phyloP scores from a whole-genome alignment of 1,140 invertebrate genomes.

The Papilio xuthus region DNA sequence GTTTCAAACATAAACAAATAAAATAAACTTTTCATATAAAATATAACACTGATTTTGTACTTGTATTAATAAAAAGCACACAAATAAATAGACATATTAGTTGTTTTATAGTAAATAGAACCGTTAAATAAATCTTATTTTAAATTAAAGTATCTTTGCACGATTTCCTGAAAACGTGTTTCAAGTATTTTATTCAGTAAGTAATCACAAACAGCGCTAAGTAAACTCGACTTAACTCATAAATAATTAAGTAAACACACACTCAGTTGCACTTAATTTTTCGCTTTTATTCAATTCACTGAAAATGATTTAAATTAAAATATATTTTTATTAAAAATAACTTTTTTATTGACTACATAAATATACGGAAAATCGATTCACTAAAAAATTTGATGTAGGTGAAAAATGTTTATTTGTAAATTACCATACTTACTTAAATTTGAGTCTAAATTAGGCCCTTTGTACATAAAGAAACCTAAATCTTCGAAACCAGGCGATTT shows the following conservation, averaged over 20 bases:
- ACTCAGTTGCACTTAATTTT: not conserved
- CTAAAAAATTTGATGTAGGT: not conserved
- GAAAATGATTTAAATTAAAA: not conserved
- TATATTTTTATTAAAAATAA: not conserved
- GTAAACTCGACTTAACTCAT: not conserved
- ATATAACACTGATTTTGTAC: not conserved
- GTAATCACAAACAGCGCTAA: slow-evolving; percentile 16
- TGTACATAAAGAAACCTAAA: no score
- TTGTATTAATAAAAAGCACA: not conserved
- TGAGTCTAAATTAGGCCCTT: no score
- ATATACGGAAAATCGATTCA: not conserved
- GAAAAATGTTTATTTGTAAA: no score
- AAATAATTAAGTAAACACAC: slow-evolving; percentile 5
- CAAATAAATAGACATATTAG: no score
- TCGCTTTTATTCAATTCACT: slow-evolving; percentile 8
- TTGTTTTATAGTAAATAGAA: no score
- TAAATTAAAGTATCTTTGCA: not conserved
- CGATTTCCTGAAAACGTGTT: not conserved
- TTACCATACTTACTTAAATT: no score
- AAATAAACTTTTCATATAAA: not conserved
- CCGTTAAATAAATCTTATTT: no score
- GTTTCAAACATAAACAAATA: slow-evolving; percentile 16
- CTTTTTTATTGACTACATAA: not conserved
- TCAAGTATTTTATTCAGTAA: not conserved
- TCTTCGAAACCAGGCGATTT: no score